Conservation (phyloP, 2,113 vertebrate species). For the Callithrix jacchus region DNA sequence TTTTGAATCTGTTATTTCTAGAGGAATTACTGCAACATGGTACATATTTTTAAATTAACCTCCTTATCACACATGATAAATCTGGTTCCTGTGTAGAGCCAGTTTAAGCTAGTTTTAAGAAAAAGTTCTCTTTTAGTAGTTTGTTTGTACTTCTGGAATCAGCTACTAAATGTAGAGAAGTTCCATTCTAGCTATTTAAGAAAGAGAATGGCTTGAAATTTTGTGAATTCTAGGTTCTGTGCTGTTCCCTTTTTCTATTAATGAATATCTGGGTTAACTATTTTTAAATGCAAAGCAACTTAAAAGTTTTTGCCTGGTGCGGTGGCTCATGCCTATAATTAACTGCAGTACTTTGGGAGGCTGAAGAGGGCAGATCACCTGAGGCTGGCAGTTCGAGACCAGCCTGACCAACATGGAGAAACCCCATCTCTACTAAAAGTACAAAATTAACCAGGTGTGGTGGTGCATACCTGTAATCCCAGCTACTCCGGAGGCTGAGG, state of each 20-base stretch:
- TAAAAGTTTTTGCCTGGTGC: not conserved
- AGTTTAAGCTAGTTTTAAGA: not conserved
- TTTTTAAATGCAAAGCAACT: conserved; percentile 23
- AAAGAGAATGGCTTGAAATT: not conserved
- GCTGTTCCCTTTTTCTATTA: not conserved
- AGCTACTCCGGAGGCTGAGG: too few relatives aligned
- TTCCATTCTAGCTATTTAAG: not conserved
- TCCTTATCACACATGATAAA: not conserved
- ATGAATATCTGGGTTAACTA: not conserved
- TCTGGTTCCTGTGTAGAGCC: not conserved
- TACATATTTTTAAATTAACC: not conserved
- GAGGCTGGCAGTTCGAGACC: too few relatives aligned
- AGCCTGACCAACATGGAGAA: too few relatives aligned
- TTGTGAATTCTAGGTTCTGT: not conserved
- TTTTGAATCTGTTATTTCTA: conserved; percentile 2
- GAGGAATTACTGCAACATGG: not conserved
- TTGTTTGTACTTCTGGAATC: not conserved
- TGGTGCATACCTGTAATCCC: too few relatives aligned
- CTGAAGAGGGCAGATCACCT: too few relatives aligned
- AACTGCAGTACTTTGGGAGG: not conserved
- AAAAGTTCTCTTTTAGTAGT: not conserved
- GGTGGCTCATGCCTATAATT: not conserved
- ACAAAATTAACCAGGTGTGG: too few relatives aligned
- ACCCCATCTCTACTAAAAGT: too few relatives aligned
- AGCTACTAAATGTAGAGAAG: not conserved